These are phyloP conservation scores for Ursus arctos DNA, from an alignment of 2,113 vertebrate genomes.

Conservation along the genomic window DNA sequence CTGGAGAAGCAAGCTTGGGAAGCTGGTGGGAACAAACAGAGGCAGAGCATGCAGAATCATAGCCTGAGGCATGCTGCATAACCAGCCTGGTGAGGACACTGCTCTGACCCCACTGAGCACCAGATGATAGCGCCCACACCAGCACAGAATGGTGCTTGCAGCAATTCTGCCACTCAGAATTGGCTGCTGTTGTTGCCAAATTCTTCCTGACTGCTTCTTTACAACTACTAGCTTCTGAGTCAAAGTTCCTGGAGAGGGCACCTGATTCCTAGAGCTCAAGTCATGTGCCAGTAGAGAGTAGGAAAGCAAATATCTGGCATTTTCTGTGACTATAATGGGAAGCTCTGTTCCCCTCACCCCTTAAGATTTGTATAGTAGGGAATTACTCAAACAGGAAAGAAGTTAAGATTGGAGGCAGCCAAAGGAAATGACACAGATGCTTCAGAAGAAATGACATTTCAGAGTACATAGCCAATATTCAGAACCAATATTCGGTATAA, in stretches of 20 bases:
- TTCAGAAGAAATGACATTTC: neutral
- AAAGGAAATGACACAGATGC: neutral
- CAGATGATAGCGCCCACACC: neutral
- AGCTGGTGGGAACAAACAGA: neutral
- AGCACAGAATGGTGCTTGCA: neutral
- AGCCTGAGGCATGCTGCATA: neutral
- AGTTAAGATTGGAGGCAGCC: neutral
- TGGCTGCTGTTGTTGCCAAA: neutral
- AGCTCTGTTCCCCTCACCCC: neutral
- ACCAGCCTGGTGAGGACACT: neutral
- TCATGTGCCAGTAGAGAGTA: neutral
- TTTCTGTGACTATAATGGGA: neutral
- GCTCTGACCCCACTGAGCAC: neutral
- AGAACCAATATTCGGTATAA: conserved; percentile 18
- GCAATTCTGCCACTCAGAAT: neutral
- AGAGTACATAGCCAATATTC: neutral
- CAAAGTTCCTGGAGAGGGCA: neutral
- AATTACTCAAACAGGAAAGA: conserved; percentile 48
- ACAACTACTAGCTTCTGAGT: neutral
- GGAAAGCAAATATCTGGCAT: neutral
- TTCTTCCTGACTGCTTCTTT: neutral
- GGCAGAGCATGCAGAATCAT: neutral
- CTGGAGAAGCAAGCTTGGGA: neutral
- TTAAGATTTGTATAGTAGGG: neutral
- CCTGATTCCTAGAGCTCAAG: neutral